Conservation (phyloP, 2,113 vertebrate genomes). For the Limnothrissa miodon region DNA sequence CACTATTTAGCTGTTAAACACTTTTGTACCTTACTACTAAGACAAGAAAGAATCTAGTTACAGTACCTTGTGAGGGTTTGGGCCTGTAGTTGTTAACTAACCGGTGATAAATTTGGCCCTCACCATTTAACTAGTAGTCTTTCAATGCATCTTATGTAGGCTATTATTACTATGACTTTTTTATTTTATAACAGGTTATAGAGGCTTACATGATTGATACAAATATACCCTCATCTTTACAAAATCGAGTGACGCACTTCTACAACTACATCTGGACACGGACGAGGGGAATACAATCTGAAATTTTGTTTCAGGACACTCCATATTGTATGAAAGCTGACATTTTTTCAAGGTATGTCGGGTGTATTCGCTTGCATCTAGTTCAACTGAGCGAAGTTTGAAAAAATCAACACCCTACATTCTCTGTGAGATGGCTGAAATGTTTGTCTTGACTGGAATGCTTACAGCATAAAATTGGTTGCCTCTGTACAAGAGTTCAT, state of each 20-base stretch:
- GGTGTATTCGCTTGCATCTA: background rate
- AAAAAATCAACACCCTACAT: too few relatives aligned
- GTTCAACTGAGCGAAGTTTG: too few relatives aligned
- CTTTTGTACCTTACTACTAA: too few relatives aligned
- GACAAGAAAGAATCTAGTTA: too few relatives aligned
- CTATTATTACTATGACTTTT: background rate
- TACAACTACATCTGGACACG: slow-evolving; percentile 35
- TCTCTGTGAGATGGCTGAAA: too few relatives aligned
- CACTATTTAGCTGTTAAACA: too few relatives aligned
- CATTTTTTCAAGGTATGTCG: slow-evolving; percentile 32
- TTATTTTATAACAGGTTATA: slow-evolving; percentile 26
- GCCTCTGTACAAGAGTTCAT: too few relatives aligned
- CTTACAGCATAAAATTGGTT: too few relatives aligned
- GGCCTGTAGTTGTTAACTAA: too few relatives aligned
- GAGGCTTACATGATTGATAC: slow-evolving; percentile 21
- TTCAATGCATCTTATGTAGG: background rate
- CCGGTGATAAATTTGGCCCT: background rate
- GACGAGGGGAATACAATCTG: slow-evolving; percentile 20
- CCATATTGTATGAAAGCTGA: slow-evolving; percentile 29
- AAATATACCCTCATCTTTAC: slow-evolving; percentile 24
- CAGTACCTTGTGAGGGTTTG: too few relatives aligned
- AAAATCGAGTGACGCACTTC: slow-evolving; percentile 29
- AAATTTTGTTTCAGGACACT: slow-evolving; percentile 30
- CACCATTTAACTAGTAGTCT: background rate
- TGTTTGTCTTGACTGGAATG: too few relatives aligned